These are phyloP conservation scores for Sternotherus odoratus DNA, from an alignment of 2,797 vertebrate species.

Conservation along the genomic window DNA sequence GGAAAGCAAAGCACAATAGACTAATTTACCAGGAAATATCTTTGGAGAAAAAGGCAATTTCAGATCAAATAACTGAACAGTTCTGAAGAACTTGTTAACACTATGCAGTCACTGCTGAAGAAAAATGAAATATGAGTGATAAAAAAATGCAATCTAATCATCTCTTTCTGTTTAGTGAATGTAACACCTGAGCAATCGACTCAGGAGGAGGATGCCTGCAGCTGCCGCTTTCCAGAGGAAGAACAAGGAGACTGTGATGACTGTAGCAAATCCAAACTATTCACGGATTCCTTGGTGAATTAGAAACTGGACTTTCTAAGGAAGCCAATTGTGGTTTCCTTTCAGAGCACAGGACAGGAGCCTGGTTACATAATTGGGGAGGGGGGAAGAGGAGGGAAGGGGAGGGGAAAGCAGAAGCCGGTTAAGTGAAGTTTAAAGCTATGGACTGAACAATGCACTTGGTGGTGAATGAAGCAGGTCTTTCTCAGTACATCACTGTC, in stretches of 20 bases:
- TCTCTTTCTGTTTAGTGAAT: conserved; percentile 52
- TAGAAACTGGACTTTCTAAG: background rate
- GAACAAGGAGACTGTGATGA: conserved; percentile 87
- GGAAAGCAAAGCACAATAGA: background rate
- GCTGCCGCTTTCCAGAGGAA: conserved; percentile 88
- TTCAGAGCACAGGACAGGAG: background rate
- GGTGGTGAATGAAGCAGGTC: background rate
- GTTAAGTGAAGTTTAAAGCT: background rate
- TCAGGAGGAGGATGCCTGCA: conserved; percentile 88
- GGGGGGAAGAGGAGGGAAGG: rapidly evolving
- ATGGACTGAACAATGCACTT: rapidly evolving
- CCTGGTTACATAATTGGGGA: background rate
- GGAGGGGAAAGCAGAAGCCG: background rate
- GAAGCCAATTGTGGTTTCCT: background rate
- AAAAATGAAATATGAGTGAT: background rate
- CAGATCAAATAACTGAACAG: background rate
- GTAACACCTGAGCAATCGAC: conserved; percentile 42
- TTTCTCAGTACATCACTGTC: background rate
- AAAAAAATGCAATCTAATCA: background rate
- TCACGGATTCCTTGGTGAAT: conserved; percentile 7
- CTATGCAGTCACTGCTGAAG: background rate
- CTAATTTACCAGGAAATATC: background rate
- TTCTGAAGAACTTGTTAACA: background rate
- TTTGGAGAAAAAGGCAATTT: background rate
- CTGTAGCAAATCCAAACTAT: conserved; percentile 23